Evolutionary conservation across 2,113 vertebrate species (phyloP).

Genomic region (Heloderma charlesbogerti): DNA sequence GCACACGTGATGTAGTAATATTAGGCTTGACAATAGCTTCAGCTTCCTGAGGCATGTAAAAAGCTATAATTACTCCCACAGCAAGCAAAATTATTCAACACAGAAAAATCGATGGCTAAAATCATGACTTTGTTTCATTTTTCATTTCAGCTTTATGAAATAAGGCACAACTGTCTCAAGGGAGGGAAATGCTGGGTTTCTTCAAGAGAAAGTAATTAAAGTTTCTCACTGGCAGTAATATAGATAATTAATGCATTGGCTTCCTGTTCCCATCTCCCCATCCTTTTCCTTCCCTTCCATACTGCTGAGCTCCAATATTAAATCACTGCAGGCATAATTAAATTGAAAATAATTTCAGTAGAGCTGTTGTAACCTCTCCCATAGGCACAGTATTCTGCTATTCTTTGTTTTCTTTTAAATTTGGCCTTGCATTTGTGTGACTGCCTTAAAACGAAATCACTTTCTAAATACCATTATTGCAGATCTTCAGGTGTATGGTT

Average conservation of each 20-base stretch:
- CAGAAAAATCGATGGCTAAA: constrained; percentile 31
- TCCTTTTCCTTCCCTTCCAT: constrained; percentile 51
- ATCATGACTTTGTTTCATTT: background rate
- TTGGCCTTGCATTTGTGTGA: constrained; percentile 11
- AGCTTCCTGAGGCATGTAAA: background rate
- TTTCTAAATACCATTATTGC: background rate
- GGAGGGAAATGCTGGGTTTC: constrained; percentile 51
- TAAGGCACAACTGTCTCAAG: constrained; percentile 3
- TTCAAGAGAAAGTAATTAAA: constrained; percentile 69
- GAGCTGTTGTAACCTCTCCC: constrained; percentile 42
- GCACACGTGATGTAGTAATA: background rate
- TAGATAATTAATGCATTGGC: constrained; percentile 56
- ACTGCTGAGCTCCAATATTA: constrained; percentile 61
- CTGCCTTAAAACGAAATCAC: constrained; percentile 20
- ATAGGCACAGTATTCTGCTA: constrained; percentile 39
- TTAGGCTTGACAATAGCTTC: background rate
- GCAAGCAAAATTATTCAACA: background rate
- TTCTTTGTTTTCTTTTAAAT: constrained; percentile 58
- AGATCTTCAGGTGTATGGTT: background rate
- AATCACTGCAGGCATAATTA: constrained; percentile 60
- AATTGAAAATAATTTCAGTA: constrained; percentile 64
- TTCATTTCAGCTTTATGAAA: constrained; percentile 1
- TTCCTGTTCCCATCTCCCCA: constrained; percentile 63
- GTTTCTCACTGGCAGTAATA: constrained; percentile 54
- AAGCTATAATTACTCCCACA: background rate